Conservation (phyloP, 2,888 invertebrate genomes). For the Drosophila austrosaltans region DNA sequence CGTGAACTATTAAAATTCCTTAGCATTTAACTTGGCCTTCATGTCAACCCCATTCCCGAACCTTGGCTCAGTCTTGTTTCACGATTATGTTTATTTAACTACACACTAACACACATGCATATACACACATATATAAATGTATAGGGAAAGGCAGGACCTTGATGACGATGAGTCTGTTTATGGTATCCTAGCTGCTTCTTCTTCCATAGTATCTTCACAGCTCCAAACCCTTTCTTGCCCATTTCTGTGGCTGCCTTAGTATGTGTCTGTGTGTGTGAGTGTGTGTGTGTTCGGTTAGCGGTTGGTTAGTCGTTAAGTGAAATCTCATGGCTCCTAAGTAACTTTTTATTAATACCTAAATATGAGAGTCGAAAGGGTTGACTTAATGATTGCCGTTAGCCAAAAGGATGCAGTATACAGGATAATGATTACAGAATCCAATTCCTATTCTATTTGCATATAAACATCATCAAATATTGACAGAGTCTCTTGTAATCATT, state of each 20-base stretch:
- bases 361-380: conserved; percentile 7
- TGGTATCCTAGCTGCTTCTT: not conserved
- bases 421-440: not conserved
- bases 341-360: conserved; percentile 22
- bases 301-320: conserved; percentile 55
- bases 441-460: not conserved
- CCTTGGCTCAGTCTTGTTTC: conserved; percentile 52
- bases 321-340: conserved; percentile 47
- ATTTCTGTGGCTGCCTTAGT: conserved; percentile 2
- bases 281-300: conserved; percentile 11
- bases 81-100: conserved; percentile 74
- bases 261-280: conserved; percentile 16
- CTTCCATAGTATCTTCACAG: not conserved
- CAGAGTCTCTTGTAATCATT: too few species aligned
- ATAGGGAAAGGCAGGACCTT: not conserved
- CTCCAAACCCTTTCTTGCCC: conserved; percentile 36
- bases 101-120: conserved; percentile 27
- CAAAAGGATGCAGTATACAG: not conserved
- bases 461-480: too few species aligned
- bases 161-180: conserved; percentile 14
- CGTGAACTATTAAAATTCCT: conserved; percentile 75
- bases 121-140: not conserved
- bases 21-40: conserved; percentile 64
- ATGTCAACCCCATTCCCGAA: not conserved
- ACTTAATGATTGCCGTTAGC: conserved; percentile 5